phyloP scores from a whole-genome alignment of 53 echinoderm and acorn worm genomes.

The Crossaster papposus region DNA sequence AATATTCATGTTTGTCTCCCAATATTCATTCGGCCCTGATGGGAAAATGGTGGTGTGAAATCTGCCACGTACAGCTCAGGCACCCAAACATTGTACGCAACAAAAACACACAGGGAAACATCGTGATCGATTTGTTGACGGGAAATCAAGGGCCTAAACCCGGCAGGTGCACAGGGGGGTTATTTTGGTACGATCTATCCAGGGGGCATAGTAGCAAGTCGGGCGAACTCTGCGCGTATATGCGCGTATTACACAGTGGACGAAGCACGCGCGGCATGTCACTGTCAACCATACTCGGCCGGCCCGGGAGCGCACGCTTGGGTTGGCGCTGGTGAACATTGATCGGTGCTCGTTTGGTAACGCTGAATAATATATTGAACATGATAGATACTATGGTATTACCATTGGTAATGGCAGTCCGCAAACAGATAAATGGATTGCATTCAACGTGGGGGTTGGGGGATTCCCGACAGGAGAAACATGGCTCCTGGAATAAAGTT shows the following conservation, averaged over 20 bases:
- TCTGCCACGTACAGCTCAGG: not conserved
- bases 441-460: not conserved
- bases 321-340: not conserved
- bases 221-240: no score
- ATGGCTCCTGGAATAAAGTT: not conserved
- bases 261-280: not conserved
- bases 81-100: not conserved
- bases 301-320: not conserved
- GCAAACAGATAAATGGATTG: not conserved
- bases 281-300: not conserved
- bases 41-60: not conserved
- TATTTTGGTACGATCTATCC: not conserved
- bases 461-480: not conserved
- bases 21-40: no score
- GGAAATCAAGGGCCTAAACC: not conserved
- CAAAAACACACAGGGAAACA: not conserved
- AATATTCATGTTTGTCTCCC: no score
- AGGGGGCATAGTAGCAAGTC: not conserved
- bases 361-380: conserved; percentile 11
- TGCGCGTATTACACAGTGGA: no score
- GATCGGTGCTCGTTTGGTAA: not conserved
- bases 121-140: not conserved
- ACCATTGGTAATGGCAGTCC: not conserved
- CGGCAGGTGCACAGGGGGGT: not conserved
- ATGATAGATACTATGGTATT: not conserved